Evolutionary conservation across 2,113 vertebrate species (phyloP).

Genomic region (Plotosus lineatus): DNA sequence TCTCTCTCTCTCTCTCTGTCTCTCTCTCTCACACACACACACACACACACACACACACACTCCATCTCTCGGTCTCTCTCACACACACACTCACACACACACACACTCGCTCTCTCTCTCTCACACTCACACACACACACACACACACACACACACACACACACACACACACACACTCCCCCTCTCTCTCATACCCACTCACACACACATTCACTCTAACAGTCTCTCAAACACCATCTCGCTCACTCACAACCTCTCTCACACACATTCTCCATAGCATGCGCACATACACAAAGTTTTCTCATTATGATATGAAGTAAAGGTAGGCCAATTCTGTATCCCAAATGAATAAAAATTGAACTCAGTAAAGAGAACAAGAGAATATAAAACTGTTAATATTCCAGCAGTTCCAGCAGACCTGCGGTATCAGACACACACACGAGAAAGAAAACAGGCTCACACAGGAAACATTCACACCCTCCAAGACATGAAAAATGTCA

Average conservation of each 20-base stretch:
- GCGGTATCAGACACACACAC: no score
- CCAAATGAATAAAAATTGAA: not conserved
- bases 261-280: not conserved
- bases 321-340: not conserved
- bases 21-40: no score
- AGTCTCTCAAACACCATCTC: no score
- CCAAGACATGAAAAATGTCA: conserved; percentile 44
- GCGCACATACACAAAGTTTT: no score
- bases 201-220: not conserved
- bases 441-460: not conserved
- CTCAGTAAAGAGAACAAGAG: not conserved
- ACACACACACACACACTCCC: no score
- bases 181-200: not conserved
- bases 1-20: no score
- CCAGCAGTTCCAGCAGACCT: no score
- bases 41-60: no score
- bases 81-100: not conserved
- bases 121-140: no score
- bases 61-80: no score
- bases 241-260: no score
- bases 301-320: not conserved
- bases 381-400: not conserved
- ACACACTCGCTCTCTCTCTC: not conserved
- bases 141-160: no score
- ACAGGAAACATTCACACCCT: conserved; percentile 54